Evolutionary conservation across 2,797 vertebrate genomes (phyloP), one percentile per base, ranked within the genome.

Genomic region (Enoplosus armatus): DNA sequence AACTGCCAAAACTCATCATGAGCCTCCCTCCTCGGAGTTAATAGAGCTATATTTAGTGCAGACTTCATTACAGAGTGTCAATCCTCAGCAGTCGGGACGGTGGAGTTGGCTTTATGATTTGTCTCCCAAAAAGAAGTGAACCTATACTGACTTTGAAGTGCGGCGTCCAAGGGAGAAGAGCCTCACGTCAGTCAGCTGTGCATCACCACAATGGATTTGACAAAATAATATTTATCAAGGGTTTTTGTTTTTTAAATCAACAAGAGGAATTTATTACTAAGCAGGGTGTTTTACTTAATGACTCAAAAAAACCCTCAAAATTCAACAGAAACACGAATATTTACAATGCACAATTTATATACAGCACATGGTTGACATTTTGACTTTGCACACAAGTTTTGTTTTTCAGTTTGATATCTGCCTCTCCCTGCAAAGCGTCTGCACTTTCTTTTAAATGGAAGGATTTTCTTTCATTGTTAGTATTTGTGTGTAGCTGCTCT

Each of bases 41-140:
- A 87, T 86, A 65, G 61, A 75, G 80, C 72, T 79, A 79, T 56
- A 85, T 89, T 90, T 89, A 86, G 80, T 69, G 43, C 69, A 48
- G 55, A 78, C 69, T 83, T 87, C 69, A 82, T 89, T 76, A 76
- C 55, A 16, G 22, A 29, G 50, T 58, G 70, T 87, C 80, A 64
- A 37, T 61, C 55, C 72, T 79, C 75, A 55, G 27, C 69, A 86
- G 82, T 65, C 24, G 33, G 61, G 65, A 62, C 31, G 51, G 35
- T 71, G 67, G 35, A 73, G 80, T 39, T 70, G 50, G 59, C 35
- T 85, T 75, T 29, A 63, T 83, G 60, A 85, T 84, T 86, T 79
- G 53, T 72, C 82, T 83, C 72, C 35, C 33, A 12, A 26, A 56
- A 10, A 71, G 70, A 78, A 8, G 27, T 31, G 27, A 70, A 77